Base-by-base conservation (phyloP, 2,888 invertebrate genomes). In the Scrobipalpa costella region DNA sequence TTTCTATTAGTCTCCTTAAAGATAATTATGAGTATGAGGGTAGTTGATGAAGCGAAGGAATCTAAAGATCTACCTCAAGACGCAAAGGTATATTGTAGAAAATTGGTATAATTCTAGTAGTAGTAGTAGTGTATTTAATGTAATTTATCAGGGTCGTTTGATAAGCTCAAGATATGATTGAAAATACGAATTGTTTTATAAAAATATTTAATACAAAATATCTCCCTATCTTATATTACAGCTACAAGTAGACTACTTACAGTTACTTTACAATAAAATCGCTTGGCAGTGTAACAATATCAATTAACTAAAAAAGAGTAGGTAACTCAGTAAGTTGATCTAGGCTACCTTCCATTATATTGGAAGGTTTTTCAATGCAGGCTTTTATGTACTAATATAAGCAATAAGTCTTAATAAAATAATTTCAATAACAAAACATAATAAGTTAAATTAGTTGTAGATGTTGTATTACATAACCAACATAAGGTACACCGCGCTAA, bases 61-160 rank as follows among this genome's bases (percentile, higher is more conserved):
- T 78, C 90, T 95, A 64, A 97, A 97, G 89, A 93, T 93, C 65
- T 96, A 94, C 80, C 92, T 86, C 89, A 95, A 92, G 85, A 91
- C 19, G 88, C 90, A 68, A 93, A 94, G 62, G 79, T 60, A 38
- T 15, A 60, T n/a, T 15, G 27, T 7, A 27, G 33, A 6, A 21
- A 5, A 7, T 60, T n/a, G 47, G 44, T 59, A 44, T n/a, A 58
- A 40, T 57, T 58, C 11, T 38, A 36, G 33, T 15, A 15, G 9
- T 57, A 19, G 8, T 50, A 1, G 13, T 49, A 7, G 7, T 50
- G 9, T 19, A 8, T 1, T 9, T 40, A 13, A 3, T 13, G 11
- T 11, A 1, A 13, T 40, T 13, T 40, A 13, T 13, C 13, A 40
- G 13, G 11, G 5, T 40, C 9, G 40, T 40, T 40, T 13, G 11